Evolutionary conservation across 2,888 invertebrate genomes (phyloP).

Genomic region (Drosophila villosipedis): DNA sequence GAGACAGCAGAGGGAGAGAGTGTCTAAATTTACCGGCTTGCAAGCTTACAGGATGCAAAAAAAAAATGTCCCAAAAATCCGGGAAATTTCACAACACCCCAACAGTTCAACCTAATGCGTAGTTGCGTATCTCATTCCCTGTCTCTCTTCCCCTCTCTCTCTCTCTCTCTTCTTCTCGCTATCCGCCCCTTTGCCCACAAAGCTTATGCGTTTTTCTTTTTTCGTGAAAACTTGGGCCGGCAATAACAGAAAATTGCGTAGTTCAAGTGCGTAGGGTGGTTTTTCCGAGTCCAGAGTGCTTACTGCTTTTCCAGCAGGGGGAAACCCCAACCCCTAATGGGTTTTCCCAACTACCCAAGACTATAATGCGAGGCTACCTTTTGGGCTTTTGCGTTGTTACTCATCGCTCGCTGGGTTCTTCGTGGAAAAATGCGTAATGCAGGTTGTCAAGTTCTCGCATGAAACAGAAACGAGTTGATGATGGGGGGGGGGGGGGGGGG

Average conservation of each 20-base stretch:
- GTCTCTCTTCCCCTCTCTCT: neutral
- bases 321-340: slow-evolving; percentile 37
- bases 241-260: slow-evolving; percentile 73
- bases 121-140: slow-evolving; percentile 23
- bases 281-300: slow-evolving; percentile 22
- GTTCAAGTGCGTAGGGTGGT: slow-evolving; percentile 53
- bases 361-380: slow-evolving; percentile 24
- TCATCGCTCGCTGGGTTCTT: slow-evolving; percentile 13
- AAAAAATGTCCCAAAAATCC: slow-evolving; percentile 28
- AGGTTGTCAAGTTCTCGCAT: slow-evolving; percentile 40
- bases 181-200: slow-evolving; percentile 23
- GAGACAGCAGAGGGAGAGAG: neutral
- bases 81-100: slow-evolving; percentile 52
- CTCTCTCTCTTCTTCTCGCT: slow-evolving; percentile 5
- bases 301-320: neutral
- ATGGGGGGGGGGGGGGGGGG: neutral
- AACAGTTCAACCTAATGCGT: slow-evolving; percentile 42
- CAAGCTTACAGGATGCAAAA: slow-evolving; percentile 41
- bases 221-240: slow-evolving; percentile 54
- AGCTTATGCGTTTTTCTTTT: slow-evolving; percentile 42
- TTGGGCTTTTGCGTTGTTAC: slow-evolving; percentile 56
- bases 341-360: slow-evolving; percentile 57
- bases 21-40: slow-evolving; percentile 56
- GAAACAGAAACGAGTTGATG: neutral
- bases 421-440: slow-evolving; percentile 47